Evolutionary conservation across 2,888 invertebrate species (phyloP).

Genomic region (Drosophila sordidapex): DNA sequence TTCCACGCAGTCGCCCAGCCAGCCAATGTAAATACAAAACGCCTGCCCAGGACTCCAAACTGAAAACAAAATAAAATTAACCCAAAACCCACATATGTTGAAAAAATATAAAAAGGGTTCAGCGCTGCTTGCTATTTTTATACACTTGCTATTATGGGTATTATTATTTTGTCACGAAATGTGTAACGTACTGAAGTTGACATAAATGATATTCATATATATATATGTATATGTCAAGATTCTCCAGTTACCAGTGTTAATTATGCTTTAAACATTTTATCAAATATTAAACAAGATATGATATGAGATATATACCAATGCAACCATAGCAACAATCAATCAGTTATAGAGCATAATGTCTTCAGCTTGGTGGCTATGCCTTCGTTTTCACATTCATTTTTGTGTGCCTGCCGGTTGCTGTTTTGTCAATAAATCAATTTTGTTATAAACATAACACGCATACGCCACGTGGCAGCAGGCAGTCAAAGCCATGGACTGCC

Average conservation of each 20-base stretch:
- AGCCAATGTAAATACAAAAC: slow-evolving; percentile 43
- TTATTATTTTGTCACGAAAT: neutral
- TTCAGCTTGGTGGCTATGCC: neutral
- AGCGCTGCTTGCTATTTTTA: slow-evolving; percentile 34
- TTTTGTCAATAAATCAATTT: slow-evolving; percentile 83
- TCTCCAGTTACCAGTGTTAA: neutral
- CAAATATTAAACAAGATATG: neutral
- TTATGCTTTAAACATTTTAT: neutral
- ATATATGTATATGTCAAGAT: accelerated
- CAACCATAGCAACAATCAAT: neutral
- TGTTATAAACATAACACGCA: slow-evolving; percentile 77
- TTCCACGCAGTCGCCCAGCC: slow-evolving; percentile 21
- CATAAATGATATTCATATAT: neutral
- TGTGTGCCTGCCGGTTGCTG: slow-evolving; percentile 48
- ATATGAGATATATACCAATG: neutral
- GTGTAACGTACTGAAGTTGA: neutral
- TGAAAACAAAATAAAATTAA: slow-evolving; percentile 19
- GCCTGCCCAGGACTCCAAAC: slow-evolving; percentile 52
- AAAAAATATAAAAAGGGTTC: slow-evolving; percentile 61
- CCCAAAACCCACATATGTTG: slow-evolving; percentile 32
- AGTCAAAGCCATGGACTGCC: slow-evolving; percentile 3
- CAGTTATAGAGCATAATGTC: neutral
- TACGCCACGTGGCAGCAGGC: slow-evolving; percentile 67
- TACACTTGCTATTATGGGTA: neutral
- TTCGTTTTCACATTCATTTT: neutral